Base-by-base conservation (phyloP, 1,140 invertebrate species). In the Rhizoglyphus robini region DNA sequence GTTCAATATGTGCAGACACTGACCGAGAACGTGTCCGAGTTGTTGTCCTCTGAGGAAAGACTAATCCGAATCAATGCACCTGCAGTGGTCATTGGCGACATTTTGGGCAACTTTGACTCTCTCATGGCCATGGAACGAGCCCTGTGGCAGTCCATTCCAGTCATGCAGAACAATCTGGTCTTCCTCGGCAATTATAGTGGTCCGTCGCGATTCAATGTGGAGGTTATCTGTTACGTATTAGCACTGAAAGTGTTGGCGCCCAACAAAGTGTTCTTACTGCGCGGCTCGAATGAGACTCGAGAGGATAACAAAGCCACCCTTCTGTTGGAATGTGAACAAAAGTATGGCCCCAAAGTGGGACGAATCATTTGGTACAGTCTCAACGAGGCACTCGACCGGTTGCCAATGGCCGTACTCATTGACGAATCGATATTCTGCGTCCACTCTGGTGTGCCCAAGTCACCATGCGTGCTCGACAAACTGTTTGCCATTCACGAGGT, bases 201-300 rank as follows among this genome's bases (percentile, higher is more conserved):
- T 3, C 2, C 1, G 11, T 18, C 15, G 1, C 31, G 3, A 30
- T 32, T 13, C 13, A 63, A 63, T 34, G 36, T 63, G 29, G 61
- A 63, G 15, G 47, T 63, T 25, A 31, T 63, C 4, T 63, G 36
- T 18, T 63, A 60, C 27, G 18, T 63, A 20, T 51, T 63, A n/a
- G 47, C 61, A 18, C 54, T 63, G 25, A 63, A 63, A 25, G 15
- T 34, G 15, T 8, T 15, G 4, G 61, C 61, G 29, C 61, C 61
- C 2, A 46, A 63, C 27, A 15, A 51, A 30, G 38, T 63, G 1
- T 60, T 63, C 27, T 25, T 63, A 23, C 46, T 63, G 11, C 36
- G 61, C 3, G 61, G 61, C 15, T 29, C 15, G 20, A 63, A 46
- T 47, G 61, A 63, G 27, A 63, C 36, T 2, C n/a, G 48, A 1